These are phyloP conservation scores for Myiozetetes cayanensis DNA, from an alignment of 2,113 vertebrate species.

Conservation along the genomic window DNA sequence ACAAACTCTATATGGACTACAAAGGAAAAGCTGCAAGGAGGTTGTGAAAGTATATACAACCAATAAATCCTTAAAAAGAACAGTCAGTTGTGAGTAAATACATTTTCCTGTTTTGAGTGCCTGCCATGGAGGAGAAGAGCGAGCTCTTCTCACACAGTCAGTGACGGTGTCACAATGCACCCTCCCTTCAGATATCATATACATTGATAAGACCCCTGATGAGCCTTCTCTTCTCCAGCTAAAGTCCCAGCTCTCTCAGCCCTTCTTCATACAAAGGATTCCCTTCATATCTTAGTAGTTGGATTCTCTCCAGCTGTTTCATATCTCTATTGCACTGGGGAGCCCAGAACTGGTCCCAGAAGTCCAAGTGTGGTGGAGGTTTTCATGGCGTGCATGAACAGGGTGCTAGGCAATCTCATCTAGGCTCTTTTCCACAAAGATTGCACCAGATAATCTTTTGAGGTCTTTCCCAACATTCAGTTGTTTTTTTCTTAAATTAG, in stretches of 20 bases:
- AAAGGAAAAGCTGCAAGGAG: background rate
- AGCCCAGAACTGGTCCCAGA: background rate
- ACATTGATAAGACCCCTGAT: background rate
- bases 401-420: background rate
- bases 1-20: background rate
- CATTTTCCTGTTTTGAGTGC: background rate
- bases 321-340: background rate
- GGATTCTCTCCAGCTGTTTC: background rate
- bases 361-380: background rate
- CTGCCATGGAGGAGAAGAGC: background rate
- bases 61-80: background rate
- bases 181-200: background rate
- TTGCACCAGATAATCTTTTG: background rate
- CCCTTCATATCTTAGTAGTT: background rate
- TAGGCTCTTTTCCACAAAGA: background rate
- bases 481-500: background rate
- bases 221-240: background rate
- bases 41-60: background rate
- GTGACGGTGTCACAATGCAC: background rate
- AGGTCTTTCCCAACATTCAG: background rate
- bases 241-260: background rate
- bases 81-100: background rate
- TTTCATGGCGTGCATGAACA: background rate
- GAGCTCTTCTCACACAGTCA: background rate
- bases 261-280: background rate